phyloP scores from a whole-genome alignment of 2,797 vertebrate genomes.

The Harpagifer antarcticus region DNA sequence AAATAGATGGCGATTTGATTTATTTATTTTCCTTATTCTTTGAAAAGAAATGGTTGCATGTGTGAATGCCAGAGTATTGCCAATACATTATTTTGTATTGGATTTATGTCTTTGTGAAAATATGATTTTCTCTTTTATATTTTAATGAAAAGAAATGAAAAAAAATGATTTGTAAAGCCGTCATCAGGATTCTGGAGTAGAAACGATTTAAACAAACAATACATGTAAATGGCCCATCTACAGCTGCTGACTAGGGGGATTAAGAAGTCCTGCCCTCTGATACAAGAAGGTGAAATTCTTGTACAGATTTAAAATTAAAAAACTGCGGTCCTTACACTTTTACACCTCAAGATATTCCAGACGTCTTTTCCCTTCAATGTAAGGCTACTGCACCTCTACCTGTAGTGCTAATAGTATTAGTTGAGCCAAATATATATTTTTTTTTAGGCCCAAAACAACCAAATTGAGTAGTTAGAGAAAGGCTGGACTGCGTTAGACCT shows the following conservation, averaged over 20 bases:
- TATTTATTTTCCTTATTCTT: neutral
- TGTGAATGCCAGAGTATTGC: constrained; percentile 11
- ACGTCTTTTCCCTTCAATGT: neutral
- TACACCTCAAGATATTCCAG: neutral
- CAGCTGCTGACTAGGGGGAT: neutral
- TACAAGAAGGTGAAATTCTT: constrained; percentile 11
- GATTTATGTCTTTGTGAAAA: no score
- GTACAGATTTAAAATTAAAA: constrained; percentile 14
- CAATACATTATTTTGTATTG: no score
- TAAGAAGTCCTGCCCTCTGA: constrained; percentile 7
- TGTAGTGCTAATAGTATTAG: no score
- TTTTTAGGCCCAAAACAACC: neutral
- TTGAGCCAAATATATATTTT: no score
- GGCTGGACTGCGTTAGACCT: neutral
- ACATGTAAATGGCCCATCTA: neutral
- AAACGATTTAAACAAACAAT: neutral
- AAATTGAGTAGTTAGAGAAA: neutral
- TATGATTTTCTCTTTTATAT: neutral
- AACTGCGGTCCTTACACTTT: neutral
- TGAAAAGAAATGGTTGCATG: neutral
- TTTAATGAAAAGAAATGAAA: neutral
- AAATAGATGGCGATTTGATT: neutral
- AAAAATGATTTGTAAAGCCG: neutral
- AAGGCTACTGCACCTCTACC: neutral
- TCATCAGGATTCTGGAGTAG: neutral